phyloP scores from a whole-genome alignment of 2,888 invertebrate genomes.

The Odontothrips loti region DNA sequence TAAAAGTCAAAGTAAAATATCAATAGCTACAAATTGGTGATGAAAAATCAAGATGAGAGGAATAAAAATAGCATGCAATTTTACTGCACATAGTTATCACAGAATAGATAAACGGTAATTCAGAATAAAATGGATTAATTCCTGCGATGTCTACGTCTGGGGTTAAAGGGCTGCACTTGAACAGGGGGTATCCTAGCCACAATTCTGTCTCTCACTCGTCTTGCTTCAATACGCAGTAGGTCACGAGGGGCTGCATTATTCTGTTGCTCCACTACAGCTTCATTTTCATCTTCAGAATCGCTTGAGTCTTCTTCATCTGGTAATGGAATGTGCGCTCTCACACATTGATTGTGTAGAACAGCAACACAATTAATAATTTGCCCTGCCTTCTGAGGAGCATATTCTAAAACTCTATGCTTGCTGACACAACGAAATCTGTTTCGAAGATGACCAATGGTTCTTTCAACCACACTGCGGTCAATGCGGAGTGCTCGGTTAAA shows the following conservation, averaged over 20 bases:
- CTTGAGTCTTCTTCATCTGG: conserved; percentile 15
- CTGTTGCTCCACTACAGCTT: not conserved
- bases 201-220: conserved; percentile 15
- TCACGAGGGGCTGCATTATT: too few species aligned
- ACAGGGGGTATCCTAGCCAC: conserved; percentile 10
- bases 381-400: conserved; percentile 12
- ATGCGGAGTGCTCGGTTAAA: conserved; percentile 15
- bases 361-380: conserved; percentile 7
- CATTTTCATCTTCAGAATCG: conserved; percentile 15
- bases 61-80: not conserved
- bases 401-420: conserved; percentile 12
- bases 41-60: not conserved
- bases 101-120: not conserved
- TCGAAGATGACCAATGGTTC: conserved; percentile 18
- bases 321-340: conserved; percentile 9
- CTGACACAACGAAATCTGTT: conserved; percentile 15
- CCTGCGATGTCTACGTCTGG: not conserved
- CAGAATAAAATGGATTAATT: conserved; percentile 15
- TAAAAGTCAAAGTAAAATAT: conserved; percentile 10
- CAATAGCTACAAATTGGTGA: not conserved
- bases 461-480: conserved; percentile 15
- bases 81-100: conserved; percentile 4
- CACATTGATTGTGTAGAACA: conserved; percentile 15
- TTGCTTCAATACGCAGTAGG: not conserved
- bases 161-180: conserved; percentile 8